These are phyloP conservation scores for Epirrhoe alternata DNA, from an alignment of 2,888 invertebrate genomes.

Conservation along the genomic window DNA sequence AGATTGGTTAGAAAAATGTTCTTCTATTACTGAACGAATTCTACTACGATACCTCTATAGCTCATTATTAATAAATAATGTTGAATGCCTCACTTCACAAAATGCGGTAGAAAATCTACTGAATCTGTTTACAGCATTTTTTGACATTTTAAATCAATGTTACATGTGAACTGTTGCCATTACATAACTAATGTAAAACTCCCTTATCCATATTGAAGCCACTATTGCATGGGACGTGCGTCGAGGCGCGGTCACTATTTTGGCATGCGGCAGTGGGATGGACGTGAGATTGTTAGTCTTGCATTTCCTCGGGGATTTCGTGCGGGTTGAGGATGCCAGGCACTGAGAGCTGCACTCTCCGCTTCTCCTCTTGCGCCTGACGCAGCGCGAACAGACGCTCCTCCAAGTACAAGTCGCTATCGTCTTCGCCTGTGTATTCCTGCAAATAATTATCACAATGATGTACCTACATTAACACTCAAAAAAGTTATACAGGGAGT, in stretches of 20 bases:
- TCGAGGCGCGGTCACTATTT: constrained; percentile 7
- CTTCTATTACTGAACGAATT: constrained; percentile 8
- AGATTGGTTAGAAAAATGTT: constrained; percentile 1
- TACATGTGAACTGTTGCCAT: constrained; percentile 63
- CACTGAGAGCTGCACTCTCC: constrained; percentile 95
- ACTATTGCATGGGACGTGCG: constrained; percentile 23
- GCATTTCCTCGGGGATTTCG: constrained; percentile 98
- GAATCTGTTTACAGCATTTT: constrained; percentile 2
- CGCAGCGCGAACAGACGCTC: constrained; percentile 96
- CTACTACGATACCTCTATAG: not conserved
- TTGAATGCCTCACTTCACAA: constrained; percentile 8
- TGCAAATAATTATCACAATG: constrained; percentile 66
- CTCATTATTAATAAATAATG: constrained; percentile 1
- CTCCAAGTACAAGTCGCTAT: constrained; percentile 98
- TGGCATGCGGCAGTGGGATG: constrained; percentile 30
- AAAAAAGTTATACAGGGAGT: no score
- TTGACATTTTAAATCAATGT: constrained; percentile 4
- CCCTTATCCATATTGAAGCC: constrained; percentile 16
- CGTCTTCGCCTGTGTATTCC: constrained; percentile 99
- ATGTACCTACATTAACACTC: no score
- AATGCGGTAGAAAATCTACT: constrained; percentile 15
- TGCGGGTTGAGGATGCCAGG: constrained; percentile 98
- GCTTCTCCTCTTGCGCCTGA: constrained; percentile 96
- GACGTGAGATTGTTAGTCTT: constrained; percentile 86
- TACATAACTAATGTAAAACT: constrained; percentile 44